A percentile compares a stretch with the other conserved stretches of the same genome.
phyloP scores from a whole-genome alignment of 2,113 vertebrate genomes.

The Indicator maculatus region DNA sequence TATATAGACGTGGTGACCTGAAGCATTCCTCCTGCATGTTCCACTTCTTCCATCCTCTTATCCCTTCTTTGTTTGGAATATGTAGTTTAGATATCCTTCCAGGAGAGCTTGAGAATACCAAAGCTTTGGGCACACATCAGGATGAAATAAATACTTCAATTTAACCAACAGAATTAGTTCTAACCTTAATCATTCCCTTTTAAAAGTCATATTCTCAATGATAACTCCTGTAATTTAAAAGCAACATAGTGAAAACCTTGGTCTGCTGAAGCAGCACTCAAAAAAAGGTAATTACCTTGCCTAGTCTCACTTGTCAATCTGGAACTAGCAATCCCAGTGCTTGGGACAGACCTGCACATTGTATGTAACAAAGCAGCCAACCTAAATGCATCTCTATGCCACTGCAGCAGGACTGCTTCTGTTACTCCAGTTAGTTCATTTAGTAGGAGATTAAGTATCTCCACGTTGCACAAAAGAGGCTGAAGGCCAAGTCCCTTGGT shows the following conservation, averaged over 20 bases:
- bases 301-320: background rate
- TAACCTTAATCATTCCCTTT: background rate
- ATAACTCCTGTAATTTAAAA: background rate
- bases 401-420: background rate
- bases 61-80: background rate
- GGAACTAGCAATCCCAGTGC: background rate
- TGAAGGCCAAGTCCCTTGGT: slow-evolving; percentile 14
- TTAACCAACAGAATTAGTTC: background rate
- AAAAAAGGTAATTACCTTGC: background rate
- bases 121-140: background rate
- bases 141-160: background rate
- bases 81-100: background rate
- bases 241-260: background rate
- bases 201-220: fast-evolving
- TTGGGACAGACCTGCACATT: background rate
- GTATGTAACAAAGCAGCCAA: background rate
- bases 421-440: background rate
- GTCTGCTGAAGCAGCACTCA: background rate
- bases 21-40: background rate
- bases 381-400: background rate
- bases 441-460: slow-evolving; percentile 30
- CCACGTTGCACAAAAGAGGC: background rate
- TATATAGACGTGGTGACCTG: background rate
- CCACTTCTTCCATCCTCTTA: background rate
- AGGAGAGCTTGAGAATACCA: background rate